These are phyloP conservation scores for Siniperca scherzeri DNA, from an alignment of 2,797 vertebrate genomes.

Conservation along the genomic window DNA sequence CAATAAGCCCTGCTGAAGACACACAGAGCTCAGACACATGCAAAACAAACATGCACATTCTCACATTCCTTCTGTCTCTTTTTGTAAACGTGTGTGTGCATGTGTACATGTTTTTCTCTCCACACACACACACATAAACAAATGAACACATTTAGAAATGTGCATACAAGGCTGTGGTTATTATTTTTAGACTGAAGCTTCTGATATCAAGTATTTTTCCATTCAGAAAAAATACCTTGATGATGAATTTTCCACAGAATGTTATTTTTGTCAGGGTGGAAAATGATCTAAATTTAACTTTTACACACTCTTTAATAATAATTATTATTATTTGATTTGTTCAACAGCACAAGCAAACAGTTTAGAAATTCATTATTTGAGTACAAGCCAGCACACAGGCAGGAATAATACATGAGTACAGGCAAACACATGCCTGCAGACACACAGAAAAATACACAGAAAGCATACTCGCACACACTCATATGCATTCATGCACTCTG, in stretches of 20 bases:
- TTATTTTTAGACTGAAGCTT: conserved; percentile 18
- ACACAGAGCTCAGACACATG: conserved; percentile 16
- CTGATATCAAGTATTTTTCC: not conserved
- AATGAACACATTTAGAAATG: conserved; percentile 4
- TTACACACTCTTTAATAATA: not conserved
- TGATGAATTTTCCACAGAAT: not conserved
- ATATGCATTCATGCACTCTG: not conserved
- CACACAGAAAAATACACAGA: not conserved
- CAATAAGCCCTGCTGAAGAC: conserved; percentile 42
- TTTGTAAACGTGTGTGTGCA: not conserved
- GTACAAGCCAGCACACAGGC: not conserved
- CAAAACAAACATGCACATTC: conserved; percentile 49
- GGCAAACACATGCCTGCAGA: not conserved
- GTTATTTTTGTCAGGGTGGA: not conserved
- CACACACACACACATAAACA: conserved; percentile 4
- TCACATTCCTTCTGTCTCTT: conserved; percentile 11
- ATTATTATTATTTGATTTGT: not conserved
- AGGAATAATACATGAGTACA: conserved; percentile 18
- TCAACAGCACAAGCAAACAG: not conserved
- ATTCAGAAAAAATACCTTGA: not conserved
- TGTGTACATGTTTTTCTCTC: not conserved
- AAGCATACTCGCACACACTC: not conserved
- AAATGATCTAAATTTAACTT: conserved; percentile 10
- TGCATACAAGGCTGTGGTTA: not conserved
- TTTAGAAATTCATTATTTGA: conserved; percentile 4